Evolutionary conservation across 2,797 vertebrate genomes (phyloP).

Genomic region (Pipistrellus pipistrellus): DNA sequence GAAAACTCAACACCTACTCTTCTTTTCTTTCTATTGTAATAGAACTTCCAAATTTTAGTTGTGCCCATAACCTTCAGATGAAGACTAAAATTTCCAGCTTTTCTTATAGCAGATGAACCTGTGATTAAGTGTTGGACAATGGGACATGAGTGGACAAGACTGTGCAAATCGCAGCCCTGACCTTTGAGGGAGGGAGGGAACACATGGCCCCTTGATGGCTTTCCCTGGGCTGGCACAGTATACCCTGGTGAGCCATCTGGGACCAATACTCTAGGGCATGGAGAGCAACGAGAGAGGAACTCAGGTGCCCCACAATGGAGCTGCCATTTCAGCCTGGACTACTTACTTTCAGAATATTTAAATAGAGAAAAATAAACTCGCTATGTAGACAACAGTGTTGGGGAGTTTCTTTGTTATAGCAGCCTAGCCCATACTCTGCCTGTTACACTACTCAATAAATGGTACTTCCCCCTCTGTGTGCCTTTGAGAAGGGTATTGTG

Average conservation of each 20-base stretch:
- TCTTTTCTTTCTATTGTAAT: background rate
- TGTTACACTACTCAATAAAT: background rate
- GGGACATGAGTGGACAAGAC: background rate
- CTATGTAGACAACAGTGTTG: background rate
- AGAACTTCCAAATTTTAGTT: background rate
- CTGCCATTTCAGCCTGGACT: background rate
- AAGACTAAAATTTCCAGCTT: background rate
- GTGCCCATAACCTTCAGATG: too few relatives aligned
- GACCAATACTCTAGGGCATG: background rate
- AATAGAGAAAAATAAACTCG: background rate
- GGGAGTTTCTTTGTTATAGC: background rate
- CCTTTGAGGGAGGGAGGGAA: background rate
- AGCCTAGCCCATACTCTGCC: background rate
- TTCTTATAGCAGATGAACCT: background rate
- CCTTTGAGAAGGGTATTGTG: background rate
- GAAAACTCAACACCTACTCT: background rate
- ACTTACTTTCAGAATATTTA: background rate
- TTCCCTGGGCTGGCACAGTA: background rate
- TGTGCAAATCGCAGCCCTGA: background rate
- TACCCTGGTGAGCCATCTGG: background rate
- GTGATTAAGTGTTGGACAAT: background rate
- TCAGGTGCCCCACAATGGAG: background rate
- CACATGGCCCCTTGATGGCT: fast-evolving
- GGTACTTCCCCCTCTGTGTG: background rate
- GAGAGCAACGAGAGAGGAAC: too few relatives aligned